Base-by-base conservation (phyloP, 2,888 invertebrate species). In the Apamea epomidion region DNA sequence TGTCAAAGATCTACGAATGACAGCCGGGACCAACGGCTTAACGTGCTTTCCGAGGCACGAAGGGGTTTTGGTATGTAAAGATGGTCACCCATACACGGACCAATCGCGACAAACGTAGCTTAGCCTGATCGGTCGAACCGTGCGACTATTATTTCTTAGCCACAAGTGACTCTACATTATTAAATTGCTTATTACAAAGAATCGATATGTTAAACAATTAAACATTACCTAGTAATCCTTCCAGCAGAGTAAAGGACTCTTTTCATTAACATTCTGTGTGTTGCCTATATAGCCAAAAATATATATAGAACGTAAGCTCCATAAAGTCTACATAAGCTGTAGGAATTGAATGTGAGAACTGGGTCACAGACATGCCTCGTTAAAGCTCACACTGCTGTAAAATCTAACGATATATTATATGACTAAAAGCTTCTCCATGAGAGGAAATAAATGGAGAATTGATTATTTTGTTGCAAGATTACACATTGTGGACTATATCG, bases 281-380 rank as follows among this genome's bases (percentile, higher is more conserved):
- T 21, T 54, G 12, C 25, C 10, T 42, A 76, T 54, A 48, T 14
- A 5, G 7, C 21, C 37, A 51, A 65, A 81, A 32, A 54, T 12
- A 37, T 54, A 80, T 48, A 62, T 18, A 16, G 32, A 6, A 16
- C 29, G 16, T 68, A 86, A 68, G 82, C 60, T 29, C 18, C 1
- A n/a, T 80, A 85, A 71, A 82, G 82, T 73, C 87, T 65, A 60
- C 45, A 21, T 86, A 54, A 82, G 75, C 83, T 62, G 45, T 21
- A 71, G 65, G 70, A 83, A 86, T 71, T 86, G 87, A 86, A 86
- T 75, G 65, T 86, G 76, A 29, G 60, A 82, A 86, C 69, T 83
- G 21, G 83, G 83, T 83, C 83, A 82, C 76, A 70, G 82, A 82
- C 67, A 54, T 29, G 51, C 45, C 51, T 70, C 82, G 83, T 86